Conservation (phyloP, 2,113 vertebrate genomes). For the Aythya baeri region DNA sequence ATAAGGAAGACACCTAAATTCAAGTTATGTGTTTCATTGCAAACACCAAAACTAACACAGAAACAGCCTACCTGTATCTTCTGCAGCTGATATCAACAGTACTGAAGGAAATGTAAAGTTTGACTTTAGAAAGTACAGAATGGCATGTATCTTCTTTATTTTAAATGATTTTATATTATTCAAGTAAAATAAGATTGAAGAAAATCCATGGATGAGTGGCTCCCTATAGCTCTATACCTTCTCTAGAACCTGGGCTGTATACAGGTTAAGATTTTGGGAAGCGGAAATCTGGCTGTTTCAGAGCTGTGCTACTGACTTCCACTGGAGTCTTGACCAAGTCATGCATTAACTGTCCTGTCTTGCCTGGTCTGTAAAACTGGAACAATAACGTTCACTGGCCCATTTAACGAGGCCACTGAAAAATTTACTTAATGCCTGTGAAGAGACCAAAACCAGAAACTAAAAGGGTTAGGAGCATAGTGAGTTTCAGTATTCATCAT, state of each 20-base stretch:
- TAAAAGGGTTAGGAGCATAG: not conserved
- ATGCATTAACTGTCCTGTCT: not conserved
- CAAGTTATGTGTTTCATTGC: not conserved
- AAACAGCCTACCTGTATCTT: not conserved
- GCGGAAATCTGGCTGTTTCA: not conserved
- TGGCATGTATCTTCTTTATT: not conserved
- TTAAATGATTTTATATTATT: not conserved
- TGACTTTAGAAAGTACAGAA: not conserved
- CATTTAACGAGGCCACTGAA: conserved; percentile 10
- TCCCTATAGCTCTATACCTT: not conserved
- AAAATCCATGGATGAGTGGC: not conserved
- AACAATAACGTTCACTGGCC: not conserved
- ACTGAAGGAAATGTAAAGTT: not conserved
- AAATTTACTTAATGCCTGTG: conserved; percentile 4
- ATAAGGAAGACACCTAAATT: not conserved
- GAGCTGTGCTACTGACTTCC: not conserved
- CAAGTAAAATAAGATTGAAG: not conserved
- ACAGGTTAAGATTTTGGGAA: not conserved
- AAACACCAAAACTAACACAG: not conserved
- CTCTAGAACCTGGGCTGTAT: not conserved
- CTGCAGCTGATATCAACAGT: not conserved
- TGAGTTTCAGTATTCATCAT: conserved; percentile 10
- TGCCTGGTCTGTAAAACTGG: conserved; percentile 2
- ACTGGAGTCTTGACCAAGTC: not conserved
- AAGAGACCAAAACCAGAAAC: conserved; percentile 3